Base-by-base conservation (phyloP, 2,113 vertebrate genomes). In the Callorhinus ursinus region DNA sequence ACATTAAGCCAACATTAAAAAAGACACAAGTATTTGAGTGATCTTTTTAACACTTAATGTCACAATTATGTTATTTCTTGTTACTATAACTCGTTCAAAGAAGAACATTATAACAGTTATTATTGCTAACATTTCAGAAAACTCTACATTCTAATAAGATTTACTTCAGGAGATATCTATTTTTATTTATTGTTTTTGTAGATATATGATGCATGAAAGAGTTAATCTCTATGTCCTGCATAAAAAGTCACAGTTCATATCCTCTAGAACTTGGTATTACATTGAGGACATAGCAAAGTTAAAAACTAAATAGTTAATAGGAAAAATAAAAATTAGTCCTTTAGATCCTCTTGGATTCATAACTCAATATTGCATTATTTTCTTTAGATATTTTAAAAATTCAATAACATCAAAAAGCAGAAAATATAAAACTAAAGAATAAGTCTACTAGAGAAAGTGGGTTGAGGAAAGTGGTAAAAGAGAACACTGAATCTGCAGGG, bases 371-470 rank as follows among this genome's bases (percentile, higher is more conserved):
- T 88, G 18, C 10, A 79, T 13, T 72, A 65, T 7, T 80, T 83
- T 96, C 88, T 88, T 7, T 39, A 53, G 51, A 95, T 51, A 39
- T 95, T 97, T 88, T 59, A 83, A 95, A 71, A 28, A 89, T 83
- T 90, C 12, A 95, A 51, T 63, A 86, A 95, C 61, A 80, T 46
- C 72, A 96, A 85, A 76, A 33, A 59, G 11, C 16, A 6, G 13
- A 67, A 55, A 61, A 36, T 16, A 65, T 63, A 69, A 51, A 86
- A 76, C 0, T 53, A 36, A 85, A 55, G 63, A 16, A 24, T 26
- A 28, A 77, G 81, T 36, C 11, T 80, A n/a, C 3, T 65, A 69
- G 12, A 81, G 5, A 76, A 67, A 46, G 5, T 36, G 24, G 0
- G 2, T 16, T 57, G 2, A 79, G 83, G 55, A 39, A n/a, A 81